phyloP scores from a whole-genome alignment of 2,113 vertebrate species.

The Brienomyrus longianalis region DNA sequence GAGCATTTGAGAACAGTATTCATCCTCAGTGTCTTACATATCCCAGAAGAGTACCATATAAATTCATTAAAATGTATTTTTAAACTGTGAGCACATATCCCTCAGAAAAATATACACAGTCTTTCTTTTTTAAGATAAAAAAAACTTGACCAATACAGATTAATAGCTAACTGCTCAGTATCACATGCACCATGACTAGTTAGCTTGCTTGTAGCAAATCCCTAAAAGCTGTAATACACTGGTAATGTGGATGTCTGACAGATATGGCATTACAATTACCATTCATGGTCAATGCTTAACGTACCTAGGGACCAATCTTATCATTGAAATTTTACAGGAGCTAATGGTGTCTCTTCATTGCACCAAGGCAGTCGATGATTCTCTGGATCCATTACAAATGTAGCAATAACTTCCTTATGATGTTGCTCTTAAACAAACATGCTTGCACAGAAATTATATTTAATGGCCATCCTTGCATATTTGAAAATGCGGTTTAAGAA shows the following conservation, averaged over 20 bases:
- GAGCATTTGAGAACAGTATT: not conserved
- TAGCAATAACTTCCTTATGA: not conserved
- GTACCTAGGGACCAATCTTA: not conserved
- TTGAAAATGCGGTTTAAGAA: not conserved
- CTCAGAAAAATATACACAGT: not conserved
- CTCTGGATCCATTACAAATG: not conserved
- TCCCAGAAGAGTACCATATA: not conserved
- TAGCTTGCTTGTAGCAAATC: not conserved
- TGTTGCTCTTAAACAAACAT: not conserved
- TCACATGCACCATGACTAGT: not conserved
- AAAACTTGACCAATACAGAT: not conserved
- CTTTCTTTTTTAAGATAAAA: not conserved
- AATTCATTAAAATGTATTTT: not conserved
- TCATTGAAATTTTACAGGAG: conserved; percentile 10
- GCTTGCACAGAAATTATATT: not conserved
- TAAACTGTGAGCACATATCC: not conserved
- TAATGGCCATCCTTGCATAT: not conserved
- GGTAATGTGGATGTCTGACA: not conserved
- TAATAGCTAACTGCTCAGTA: not conserved
- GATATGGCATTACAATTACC: not conserved
- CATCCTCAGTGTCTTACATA: not conserved
- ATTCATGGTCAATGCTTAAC: not conserved
- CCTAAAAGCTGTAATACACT: not conserved
- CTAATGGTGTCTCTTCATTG: not conserved
- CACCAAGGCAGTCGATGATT: not conserved